phyloP scores from a whole-genome alignment of 2,797 vertebrate species.

The Diplodus puntazzo region DNA sequence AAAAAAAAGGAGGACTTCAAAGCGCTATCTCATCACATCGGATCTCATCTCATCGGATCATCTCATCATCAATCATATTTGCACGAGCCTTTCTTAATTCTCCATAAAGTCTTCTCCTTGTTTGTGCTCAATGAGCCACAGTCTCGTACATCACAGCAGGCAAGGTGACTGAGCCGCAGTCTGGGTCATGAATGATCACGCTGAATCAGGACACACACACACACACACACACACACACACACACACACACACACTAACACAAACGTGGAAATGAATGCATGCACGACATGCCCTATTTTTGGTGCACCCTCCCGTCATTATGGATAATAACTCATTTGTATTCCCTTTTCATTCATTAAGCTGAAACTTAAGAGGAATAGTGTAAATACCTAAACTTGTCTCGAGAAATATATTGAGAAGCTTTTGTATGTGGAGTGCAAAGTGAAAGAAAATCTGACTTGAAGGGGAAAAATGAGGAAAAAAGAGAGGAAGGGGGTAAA shows the following conservation, averaged over 20 bases:
- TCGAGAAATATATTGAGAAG: conserved; percentile 12
- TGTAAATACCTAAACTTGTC: background rate
- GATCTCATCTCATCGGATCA: conserved; percentile 21
- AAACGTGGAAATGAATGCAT: background rate
- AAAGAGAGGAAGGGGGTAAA: background rate
- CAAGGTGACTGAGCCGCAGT: conserved; percentile 85
- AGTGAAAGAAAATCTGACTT: conserved; percentile 41
- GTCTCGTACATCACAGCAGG: conserved; percentile 86
- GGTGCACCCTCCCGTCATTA: background rate
- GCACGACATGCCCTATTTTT: background rate
- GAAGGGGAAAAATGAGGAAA: background rate
- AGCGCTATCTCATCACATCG: conserved; percentile 4
- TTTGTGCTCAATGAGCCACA: conserved; percentile 87
- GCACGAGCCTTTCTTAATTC: conserved; percentile 49
- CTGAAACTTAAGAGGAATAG: background rate
- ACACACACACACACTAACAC: background rate
- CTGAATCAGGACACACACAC: conserved; percentile 47
- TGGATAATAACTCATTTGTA: conserved; percentile 35
- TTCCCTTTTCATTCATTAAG: conserved; percentile 6
- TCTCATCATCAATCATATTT: conserved; percentile 60
- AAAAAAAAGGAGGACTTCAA: background rate
- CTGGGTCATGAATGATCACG: conserved; percentile 67
- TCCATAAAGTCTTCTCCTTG: conserved; percentile 75
- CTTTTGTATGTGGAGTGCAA: conserved; percentile 15
- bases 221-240: conserved; percentile 1